These are phyloP conservation scores for Aviceda subcristata DNA, from an alignment of 2,113 vertebrate genomes.

Conservation along the genomic window DNA sequence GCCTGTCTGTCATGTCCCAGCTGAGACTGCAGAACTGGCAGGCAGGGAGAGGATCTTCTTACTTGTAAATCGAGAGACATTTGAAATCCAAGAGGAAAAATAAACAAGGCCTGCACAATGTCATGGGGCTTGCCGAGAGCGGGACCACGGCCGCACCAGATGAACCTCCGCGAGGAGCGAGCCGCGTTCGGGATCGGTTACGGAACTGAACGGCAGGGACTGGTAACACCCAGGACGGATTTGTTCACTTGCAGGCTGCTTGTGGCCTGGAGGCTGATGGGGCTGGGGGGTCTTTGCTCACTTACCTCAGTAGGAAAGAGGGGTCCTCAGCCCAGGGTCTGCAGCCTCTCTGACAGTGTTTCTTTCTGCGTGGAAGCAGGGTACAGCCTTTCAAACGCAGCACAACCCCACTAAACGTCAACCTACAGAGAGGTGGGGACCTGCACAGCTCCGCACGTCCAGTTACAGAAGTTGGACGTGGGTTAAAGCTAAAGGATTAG, in stretches of 20 bases:
- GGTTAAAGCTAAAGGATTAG: background rate
- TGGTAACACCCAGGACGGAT: background rate
- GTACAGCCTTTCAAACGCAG: background rate
- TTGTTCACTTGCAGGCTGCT: background rate
- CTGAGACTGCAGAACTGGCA: constrained; percentile 35
- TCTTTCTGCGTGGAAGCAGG: background rate
- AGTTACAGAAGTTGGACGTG: background rate
- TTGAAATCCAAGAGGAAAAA: background rate
- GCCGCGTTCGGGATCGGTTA: accelerated
- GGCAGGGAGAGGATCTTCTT: constrained; percentile 45
- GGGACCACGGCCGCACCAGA: background rate
- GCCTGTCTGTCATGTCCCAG: background rate
- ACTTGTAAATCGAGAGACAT: constrained; percentile 53
- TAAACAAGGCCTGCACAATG: constrained; percentile 26
- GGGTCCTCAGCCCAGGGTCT: background rate
- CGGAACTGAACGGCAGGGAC: background rate
- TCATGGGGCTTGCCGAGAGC: background rate
- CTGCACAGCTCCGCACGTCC: accelerated
- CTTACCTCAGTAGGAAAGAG: background rate
- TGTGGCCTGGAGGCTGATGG: accelerated
- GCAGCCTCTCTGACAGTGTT: background rate
- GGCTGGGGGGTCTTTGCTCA: background rate
- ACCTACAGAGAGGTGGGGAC: background rate
- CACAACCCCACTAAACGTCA: accelerated
- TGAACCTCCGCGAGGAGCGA: background rate